Evolutionary conservation across 2,797 vertebrate species (phyloP).

Genomic region (Ceyx erithaca): DNA sequence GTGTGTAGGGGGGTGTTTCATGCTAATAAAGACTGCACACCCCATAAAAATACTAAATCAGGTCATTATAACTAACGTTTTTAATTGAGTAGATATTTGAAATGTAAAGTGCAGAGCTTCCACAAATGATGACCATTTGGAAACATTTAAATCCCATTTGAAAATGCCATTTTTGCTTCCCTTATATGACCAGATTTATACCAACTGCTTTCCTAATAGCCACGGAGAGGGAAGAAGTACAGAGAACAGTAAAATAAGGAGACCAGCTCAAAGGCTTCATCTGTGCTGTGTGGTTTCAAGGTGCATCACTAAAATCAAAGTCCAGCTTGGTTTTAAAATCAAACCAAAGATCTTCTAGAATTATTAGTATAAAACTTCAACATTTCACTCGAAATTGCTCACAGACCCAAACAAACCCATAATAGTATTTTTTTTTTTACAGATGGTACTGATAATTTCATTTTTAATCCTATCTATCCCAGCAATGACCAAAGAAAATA

Average conservation of each 20-base stretch:
- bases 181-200: not conserved
- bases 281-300: not conserved
- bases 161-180: slow-evolving; percentile 1
- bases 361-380: not conserved
- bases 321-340: not conserved
- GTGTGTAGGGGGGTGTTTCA: not conserved
- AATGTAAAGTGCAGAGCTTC: slow-evolving; percentile 17
- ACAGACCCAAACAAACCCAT: not conserved
- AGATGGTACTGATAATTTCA: not conserved
- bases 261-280: not conserved
- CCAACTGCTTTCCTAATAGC: not conserved
- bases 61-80: slow-evolving; percentile 23
- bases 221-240: not conserved
- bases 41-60: slow-evolving; percentile 7
- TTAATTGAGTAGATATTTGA: slow-evolving; percentile 5
- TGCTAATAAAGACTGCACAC: not conserved
- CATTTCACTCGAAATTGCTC: not conserved
- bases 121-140: slow-evolving; percentile 19
- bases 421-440: not conserved
- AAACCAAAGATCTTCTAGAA: not conserved
- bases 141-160: slow-evolving; percentile 19
- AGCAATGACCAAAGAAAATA: slow-evolving; percentile 19
- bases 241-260: not conserved
- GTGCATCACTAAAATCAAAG: not conserved
- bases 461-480: not conserved